These are phyloP conservation scores for Anastatus disparis DNA, from an alignment of 1,140 invertebrate genomes.

Conservation along the genomic window DNA sequence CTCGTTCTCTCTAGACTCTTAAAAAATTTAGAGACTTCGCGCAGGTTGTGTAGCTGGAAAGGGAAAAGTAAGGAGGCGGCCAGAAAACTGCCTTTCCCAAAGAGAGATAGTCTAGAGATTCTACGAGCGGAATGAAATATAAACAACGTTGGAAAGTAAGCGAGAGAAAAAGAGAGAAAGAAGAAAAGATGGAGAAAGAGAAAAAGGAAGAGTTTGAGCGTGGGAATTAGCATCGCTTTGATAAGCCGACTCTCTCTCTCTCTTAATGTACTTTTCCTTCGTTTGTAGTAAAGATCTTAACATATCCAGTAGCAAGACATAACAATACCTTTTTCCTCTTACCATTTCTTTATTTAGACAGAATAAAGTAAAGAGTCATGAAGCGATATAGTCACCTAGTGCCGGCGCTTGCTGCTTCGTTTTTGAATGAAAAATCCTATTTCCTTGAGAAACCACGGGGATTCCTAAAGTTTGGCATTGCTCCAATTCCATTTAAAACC, in stretches of 20 bases:
- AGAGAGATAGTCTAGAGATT: slow-evolving; percentile 12
- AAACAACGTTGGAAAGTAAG: no score
- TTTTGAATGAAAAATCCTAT: slow-evolving; percentile 41
- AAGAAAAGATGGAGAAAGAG: no score
- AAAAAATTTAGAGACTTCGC: slow-evolving; percentile 22
- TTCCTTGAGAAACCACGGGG: slow-evolving; percentile 17
- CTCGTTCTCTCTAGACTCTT: not conserved
- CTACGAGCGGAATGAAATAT: slow-evolving; percentile 22
- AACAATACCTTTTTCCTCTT: no score
- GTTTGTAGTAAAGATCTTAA: no score
- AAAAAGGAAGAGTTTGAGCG: not conserved
- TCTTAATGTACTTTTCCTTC: not conserved
- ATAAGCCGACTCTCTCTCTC: not conserved
- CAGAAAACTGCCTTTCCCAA: no score
- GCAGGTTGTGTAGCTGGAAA: no score
- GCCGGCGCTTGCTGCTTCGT: not conserved
- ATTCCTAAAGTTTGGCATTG: slow-evolving; percentile 12
- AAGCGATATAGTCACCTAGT: no score
- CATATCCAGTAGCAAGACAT: no score
- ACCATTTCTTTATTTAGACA: no score
- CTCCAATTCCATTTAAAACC: slow-evolving; percentile 42
- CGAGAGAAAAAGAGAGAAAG: no score
- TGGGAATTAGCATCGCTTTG: slow-evolving; percentile 35
- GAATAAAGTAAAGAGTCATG: no score
- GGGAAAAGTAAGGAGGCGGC: slow-evolving; percentile 4